Percentiles rank a stretch among this genome's conserved stretches.
These are phyloP conservation scores for Eurosta solidaginis DNA, from an alignment of 1,140 invertebrate species.

Conservation along the genomic window DNA sequence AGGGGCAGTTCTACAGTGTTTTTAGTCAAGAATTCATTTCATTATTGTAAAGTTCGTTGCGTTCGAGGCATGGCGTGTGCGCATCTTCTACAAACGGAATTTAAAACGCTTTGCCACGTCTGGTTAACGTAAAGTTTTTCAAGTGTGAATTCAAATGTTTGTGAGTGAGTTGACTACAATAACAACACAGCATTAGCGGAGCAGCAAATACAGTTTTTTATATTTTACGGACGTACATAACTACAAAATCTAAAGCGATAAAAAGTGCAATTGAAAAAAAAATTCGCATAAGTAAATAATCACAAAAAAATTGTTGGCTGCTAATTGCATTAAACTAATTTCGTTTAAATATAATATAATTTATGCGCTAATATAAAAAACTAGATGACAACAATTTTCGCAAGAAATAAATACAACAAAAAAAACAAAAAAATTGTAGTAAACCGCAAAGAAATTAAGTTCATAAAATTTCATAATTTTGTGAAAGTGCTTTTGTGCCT, in stretches of 20 bases:
- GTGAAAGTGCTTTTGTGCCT: slow-evolving; percentile 25
- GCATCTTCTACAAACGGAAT: slow-evolving; percentile 7
- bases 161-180: neutral
- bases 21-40: slow-evolving; percentile 5
- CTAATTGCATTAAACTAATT: too few species aligned
- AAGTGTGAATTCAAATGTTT: neutral
- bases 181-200: neutral
- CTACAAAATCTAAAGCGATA: neutral
- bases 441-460: neutral
- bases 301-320: too few species aligned
- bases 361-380: neutral
- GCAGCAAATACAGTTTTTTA: neutral
- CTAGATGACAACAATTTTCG: neutral
- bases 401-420: neutral
- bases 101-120: slow-evolving; percentile 6
- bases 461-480: slow-evolving; percentile 24
- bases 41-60: slow-evolving; percentile 20
- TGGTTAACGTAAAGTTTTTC: slow-evolving; percentile 13
- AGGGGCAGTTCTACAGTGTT: neutral
- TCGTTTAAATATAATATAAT: too few species aligned
- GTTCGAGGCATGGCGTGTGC: slow-evolving; percentile 19
- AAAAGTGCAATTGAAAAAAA: neutral
- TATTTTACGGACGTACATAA: neutral
- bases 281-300: too few species aligned
- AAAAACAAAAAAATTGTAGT: neutral